Percentiles rank a stretch among this genome's conserved stretches.
These are phyloP conservation scores for Chrysina gloriosa DNA, from an alignment of 2,888 invertebrate species.

Conservation along the genomic window DNA sequence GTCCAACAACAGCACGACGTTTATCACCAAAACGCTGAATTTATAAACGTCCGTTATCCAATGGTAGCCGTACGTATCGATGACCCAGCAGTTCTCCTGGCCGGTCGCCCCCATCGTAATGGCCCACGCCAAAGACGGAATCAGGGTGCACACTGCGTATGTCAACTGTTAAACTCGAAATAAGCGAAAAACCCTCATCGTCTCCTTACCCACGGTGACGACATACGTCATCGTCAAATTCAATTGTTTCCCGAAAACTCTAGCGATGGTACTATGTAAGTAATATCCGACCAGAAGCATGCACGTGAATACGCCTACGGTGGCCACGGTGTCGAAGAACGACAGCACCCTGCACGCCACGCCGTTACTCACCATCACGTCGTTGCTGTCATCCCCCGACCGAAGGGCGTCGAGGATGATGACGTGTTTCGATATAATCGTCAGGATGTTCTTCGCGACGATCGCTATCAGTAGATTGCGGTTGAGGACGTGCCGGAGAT, in stretches of 20 bases:
- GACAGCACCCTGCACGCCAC: conserved; percentile 69
- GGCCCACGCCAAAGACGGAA: conserved; percentile 71
- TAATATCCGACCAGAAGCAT: conserved; percentile 77
- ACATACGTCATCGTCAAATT: conserved; percentile 66
- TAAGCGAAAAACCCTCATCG: too few species aligned
- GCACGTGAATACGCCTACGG: conserved; percentile 74
- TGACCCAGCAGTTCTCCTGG: conserved; percentile 73
- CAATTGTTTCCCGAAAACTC: conserved; percentile 67
- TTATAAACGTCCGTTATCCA: conserved; percentile 74
- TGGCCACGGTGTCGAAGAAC: conserved; percentile 68
- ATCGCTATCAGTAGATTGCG: conserved; percentile 72
- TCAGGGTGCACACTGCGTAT: conserved; percentile 64
- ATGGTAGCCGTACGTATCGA: conserved; percentile 69
- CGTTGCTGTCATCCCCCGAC: conserved; percentile 61
- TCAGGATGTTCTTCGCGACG: conserved; percentile 69
- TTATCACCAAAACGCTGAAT: conserved; percentile 69
- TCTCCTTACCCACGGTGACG: conserved; percentile 65
- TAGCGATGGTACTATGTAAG: conserved; percentile 75
- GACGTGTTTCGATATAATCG: conserved; percentile 69
- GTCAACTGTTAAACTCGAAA: too few species aligned
- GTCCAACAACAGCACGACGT: conserved; percentile 72
- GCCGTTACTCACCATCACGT: conserved; percentile 67
- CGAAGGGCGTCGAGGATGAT: conserved; percentile 72
- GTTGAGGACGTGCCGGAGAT: conserved; percentile 68
- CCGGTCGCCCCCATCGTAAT: conserved; percentile 66